Percentiles rank a stretch among this genome's conserved stretches.
Conservation (phyloP, 2,113 vertebrate genomes). For the Cichladusa arquata region DNA sequence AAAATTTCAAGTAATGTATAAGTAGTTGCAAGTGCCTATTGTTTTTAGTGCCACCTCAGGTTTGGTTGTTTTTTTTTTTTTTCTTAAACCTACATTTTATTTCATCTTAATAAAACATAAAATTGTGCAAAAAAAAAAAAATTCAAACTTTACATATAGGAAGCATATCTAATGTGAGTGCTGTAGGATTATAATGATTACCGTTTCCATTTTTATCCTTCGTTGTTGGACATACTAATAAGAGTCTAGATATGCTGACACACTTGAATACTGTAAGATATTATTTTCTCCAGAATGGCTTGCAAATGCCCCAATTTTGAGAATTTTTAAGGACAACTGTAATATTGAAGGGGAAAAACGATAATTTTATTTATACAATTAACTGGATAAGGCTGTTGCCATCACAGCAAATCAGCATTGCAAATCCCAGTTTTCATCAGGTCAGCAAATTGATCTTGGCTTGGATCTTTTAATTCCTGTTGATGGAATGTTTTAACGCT, state of each 20-base stretch:
- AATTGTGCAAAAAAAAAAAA: neutral
- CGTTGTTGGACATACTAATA: rapidly evolving
- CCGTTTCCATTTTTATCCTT: neutral
- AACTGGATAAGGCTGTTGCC: neutral
- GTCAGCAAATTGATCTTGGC: neutral
- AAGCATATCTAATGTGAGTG: neutral
- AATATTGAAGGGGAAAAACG: neutral
- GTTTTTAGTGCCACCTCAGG: neutral
- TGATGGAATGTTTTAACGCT: neutral
- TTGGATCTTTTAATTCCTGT: neutral
- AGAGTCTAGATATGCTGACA: neutral
- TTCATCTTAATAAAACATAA: neutral
- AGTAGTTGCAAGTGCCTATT: neutral
- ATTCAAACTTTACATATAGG: neutral
- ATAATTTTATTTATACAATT: neutral
- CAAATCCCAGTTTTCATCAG: neutral
- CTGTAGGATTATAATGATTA: neutral
- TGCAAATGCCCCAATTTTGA: neutral
- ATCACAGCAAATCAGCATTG: neutral
- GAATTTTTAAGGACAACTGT: neutral
- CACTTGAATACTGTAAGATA: neutral
- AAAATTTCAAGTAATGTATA: neutral
- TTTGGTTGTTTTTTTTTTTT: neutral
- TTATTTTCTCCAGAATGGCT: neutral
- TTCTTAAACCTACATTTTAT: neutral